These are phyloP conservation scores for Chorisops tibialis DNA, from an alignment of 2,888 invertebrate genomes.

Conservation along the genomic window DNA sequence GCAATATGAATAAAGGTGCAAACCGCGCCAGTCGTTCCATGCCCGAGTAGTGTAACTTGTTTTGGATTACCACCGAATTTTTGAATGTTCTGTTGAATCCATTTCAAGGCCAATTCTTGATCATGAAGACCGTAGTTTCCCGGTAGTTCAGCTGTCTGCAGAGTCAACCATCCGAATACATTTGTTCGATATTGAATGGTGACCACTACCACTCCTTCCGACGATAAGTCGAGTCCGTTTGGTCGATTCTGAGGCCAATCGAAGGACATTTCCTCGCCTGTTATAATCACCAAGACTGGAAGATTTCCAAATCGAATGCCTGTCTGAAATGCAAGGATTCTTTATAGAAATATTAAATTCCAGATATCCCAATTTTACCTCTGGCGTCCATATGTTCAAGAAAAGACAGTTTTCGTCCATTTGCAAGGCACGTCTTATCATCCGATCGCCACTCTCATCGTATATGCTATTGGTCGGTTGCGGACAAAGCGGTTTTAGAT, in stretches of 20 bases:
- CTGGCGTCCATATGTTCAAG: slow-evolving; percentile 85
- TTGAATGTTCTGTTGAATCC: slow-evolving; percentile 73
- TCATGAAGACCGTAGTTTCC: slow-evolving; percentile 87
- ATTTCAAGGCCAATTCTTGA: slow-evolving; percentile 74
- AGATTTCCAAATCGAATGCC: slow-evolving; percentile 55
- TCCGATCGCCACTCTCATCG: slow-evolving; percentile 45
- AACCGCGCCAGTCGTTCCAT: slow-evolving; percentile 70
- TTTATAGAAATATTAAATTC: neutral
- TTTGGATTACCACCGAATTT: slow-evolving; percentile 78
- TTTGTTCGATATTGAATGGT: slow-evolving; percentile 69
- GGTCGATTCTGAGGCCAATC: slow-evolving; percentile 59
- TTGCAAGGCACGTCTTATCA: slow-evolving; percentile 34
- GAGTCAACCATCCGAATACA: slow-evolving; percentile 66
- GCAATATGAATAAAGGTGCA: slow-evolving; percentile 65
- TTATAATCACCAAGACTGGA: slow-evolving; percentile 57
- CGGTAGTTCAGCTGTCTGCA: slow-evolving; percentile 49
- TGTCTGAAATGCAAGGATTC: slow-evolving; percentile 37
- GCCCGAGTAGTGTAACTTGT: slow-evolving; percentile 77
- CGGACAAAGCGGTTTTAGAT: slow-evolving; percentile 68
- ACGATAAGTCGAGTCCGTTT: slow-evolving; percentile 70
- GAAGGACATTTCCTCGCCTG: slow-evolving; percentile 60
- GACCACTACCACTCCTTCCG: slow-evolving; percentile 67
- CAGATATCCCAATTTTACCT: slow-evolving; percentile 53
- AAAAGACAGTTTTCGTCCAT: slow-evolving; percentile 79
- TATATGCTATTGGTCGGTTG: slow-evolving; percentile 54